These are phyloP conservation scores for Theropithecus gelada DNA, from an alignment of 2,113 vertebrate species.

Conservation along the genomic window DNA sequence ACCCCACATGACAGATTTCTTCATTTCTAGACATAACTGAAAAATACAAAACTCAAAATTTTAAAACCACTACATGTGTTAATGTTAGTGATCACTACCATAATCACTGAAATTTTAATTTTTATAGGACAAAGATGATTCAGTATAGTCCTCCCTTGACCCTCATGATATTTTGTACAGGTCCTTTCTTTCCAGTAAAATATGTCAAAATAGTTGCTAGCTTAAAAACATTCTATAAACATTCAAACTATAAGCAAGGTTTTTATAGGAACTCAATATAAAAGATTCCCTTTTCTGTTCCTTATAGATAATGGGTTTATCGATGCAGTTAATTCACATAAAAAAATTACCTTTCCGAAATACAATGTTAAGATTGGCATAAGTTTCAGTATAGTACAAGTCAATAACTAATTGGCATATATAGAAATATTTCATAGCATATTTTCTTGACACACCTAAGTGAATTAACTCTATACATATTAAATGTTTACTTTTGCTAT, in stretches of 20 bases:
- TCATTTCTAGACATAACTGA: neutral
- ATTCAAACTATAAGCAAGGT: neutral
- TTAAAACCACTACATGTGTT: neutral
- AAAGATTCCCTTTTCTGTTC: neutral
- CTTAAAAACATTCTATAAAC: neutral
- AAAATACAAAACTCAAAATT: neutral
- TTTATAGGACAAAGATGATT: neutral
- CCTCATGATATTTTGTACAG: neutral
- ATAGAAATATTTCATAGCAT: neutral
- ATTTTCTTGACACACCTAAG: neutral
- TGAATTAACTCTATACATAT: neutral
- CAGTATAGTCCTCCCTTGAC: neutral
- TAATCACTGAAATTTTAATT: neutral
- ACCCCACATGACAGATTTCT: neutral
- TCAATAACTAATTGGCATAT: neutral
- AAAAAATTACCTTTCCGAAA: neutral
- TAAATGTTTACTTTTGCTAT: neutral
- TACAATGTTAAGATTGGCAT: neutral
- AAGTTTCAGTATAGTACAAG: neutral
- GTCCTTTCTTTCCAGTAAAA: neutral
- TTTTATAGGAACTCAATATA: neutral
- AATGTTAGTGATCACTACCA: neutral
- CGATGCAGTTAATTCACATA: neutral
- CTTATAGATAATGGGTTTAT: neutral
- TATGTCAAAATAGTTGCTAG: neutral